Percentiles rank a stretch among this genome's conserved stretches.
Conservation (phyloP, 2,888 invertebrate species). For the Macaria liturata region DNA sequence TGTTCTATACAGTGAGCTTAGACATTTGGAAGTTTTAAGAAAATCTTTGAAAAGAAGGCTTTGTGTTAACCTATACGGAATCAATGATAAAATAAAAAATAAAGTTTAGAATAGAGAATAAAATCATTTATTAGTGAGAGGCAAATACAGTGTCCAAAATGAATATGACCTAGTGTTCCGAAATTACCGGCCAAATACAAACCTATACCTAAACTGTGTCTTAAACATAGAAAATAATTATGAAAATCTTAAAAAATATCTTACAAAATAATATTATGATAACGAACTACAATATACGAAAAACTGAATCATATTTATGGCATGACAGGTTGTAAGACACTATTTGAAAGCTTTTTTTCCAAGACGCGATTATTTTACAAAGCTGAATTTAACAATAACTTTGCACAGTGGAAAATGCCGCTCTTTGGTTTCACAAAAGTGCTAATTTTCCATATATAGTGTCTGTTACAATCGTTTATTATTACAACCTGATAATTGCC, state of each 20-base stretch:
- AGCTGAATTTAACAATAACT: slow-evolving; percentile 40
- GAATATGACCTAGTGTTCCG: slow-evolving; percentile 22
- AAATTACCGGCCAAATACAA: slow-evolving; percentile 30
- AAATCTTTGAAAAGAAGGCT: too few relatives aligned
- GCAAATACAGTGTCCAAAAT: slow-evolving; percentile 50
- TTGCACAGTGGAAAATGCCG: slow-evolving; percentile 50
- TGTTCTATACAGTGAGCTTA: too few relatives aligned
- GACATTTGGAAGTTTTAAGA: too few relatives aligned
- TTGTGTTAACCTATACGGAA: background rate
- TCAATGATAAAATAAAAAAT: slow-evolving; percentile 34
- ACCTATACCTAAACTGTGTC: slow-evolving; percentile 28
- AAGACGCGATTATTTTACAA: slow-evolving; percentile 61
- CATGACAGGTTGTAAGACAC: slow-evolving; percentile 44
- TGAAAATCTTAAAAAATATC: slow-evolving; percentile 32
- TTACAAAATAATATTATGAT: slow-evolving; percentile 47
- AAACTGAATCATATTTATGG: slow-evolving; percentile 35
- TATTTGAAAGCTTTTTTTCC: slow-evolving; percentile 32
- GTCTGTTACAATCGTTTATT: slow-evolving; percentile 5
- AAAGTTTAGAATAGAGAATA: slow-evolving; percentile 45
- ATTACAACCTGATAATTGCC: slow-evolving; percentile 48
- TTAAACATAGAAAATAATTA: slow-evolving; percentile 8
- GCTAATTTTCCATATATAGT: slow-evolving; percentile 37
- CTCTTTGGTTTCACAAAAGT: slow-evolving; percentile 61
- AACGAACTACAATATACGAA: slow-evolving; percentile 35
- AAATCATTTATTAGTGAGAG: slow-evolving; percentile 69